Percentiles rank a stretch among this genome's conserved stretches.
Evolutionary conservation across 1,140 invertebrate species (phyloP).

Genomic region (Drosophila serrata): DNA sequence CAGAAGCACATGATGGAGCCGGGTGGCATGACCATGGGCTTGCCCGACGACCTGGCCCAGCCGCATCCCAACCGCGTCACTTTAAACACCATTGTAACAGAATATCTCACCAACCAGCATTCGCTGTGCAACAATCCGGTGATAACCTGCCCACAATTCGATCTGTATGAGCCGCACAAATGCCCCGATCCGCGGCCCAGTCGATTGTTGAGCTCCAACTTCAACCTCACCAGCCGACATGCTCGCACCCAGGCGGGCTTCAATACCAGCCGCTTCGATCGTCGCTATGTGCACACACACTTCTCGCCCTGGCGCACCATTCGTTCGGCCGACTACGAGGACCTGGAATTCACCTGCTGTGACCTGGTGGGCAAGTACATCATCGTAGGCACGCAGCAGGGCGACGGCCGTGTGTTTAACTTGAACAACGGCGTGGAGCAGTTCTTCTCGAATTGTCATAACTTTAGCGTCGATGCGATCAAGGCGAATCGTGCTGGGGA

Average conservation of each 20-base stretch:
- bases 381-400: slow-evolving; percentile 94
- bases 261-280: slow-evolving; percentile 88
- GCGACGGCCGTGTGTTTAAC: slow-evolving; percentile 95
- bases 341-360: slow-evolving; percentile 92
- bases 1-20: slow-evolving; percentile 88
- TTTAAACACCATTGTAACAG: slow-evolving; percentile 96
- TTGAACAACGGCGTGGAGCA: slow-evolving; percentile 92
- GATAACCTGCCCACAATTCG: slow-evolving; percentile 96
- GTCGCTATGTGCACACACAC: slow-evolving; percentile 94
- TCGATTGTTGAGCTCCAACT: slow-evolving; percentile 89
- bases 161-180: slow-evolving; percentile 95
- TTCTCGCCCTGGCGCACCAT: slow-evolving; percentile 95
- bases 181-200: slow-evolving; percentile 95
- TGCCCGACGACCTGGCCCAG: slow-evolving; percentile 41
- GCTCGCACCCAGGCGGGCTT: slow-evolving; percentile 87
- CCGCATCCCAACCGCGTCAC: slow-evolving; percentile 87
- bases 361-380: slow-evolving; percentile 90
- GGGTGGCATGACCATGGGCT: slow-evolving; percentile 32
- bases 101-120: slow-evolving; percentile 98
- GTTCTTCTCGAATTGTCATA: slow-evolving; percentile 92
- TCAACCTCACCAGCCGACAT: slow-evolving; percentile 90
- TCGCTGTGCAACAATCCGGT: slow-evolving; percentile 97
- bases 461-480: slow-evolving; percentile 93
- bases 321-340: slow-evolving; percentile 90
- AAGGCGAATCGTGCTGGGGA: slow-evolving; percentile 89